Evolutionary conservation across 2,888 invertebrate species (phyloP).

Genomic region (Euspilapteryx auroguttella): DNA sequence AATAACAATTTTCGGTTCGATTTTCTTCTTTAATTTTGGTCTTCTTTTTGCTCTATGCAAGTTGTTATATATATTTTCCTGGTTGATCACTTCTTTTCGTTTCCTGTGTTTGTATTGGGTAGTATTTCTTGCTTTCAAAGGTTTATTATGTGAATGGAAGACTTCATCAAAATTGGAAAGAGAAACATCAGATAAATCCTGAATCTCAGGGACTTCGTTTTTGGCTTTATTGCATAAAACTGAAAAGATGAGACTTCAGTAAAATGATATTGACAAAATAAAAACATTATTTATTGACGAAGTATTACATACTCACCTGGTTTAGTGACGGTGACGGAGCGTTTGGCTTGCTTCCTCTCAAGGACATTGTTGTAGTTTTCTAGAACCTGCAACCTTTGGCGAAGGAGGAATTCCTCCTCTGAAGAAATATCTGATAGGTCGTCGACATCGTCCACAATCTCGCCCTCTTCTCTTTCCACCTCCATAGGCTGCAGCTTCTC

Average conservation of each 20-base stretch:
- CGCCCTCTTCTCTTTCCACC: slow-evolving; percentile 49
- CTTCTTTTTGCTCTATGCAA: slow-evolving; percentile 21
- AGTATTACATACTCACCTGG: slow-evolving; percentile 19
- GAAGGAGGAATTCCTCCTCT: slow-evolving; percentile 43
- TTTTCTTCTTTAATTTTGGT: slow-evolving; percentile 20
- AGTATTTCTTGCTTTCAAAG: slow-evolving; percentile 15
- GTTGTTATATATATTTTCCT: slow-evolving; percentile 10
- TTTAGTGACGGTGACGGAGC: slow-evolving; percentile 15
- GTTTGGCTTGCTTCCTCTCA: slow-evolving; percentile 46
- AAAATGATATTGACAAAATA: too few species aligned
- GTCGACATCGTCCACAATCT: slow-evolving; percentile 43
- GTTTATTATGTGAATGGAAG: too few species aligned
- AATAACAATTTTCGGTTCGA: slow-evolving; percentile 16
- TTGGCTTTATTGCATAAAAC: too few species aligned
- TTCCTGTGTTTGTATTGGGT: slow-evolving; percentile 22
- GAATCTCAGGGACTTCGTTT: slow-evolving; percentile 15
- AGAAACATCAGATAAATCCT: slow-evolving; percentile 33
- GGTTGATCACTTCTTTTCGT: slow-evolving; percentile 14
- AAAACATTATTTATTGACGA: too few species aligned
- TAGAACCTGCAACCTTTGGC: slow-evolving; percentile 41
- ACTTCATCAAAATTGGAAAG: slow-evolving; percentile 30
- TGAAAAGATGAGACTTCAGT: too few species aligned
- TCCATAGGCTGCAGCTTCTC: slow-evolving; percentile 20
- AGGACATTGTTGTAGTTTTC: slow-evolving; percentile 53
- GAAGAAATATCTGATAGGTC: slow-evolving; percentile 51